Conservation (phyloP, 2,888 invertebrate species). For the Pammene fasciana region DNA sequence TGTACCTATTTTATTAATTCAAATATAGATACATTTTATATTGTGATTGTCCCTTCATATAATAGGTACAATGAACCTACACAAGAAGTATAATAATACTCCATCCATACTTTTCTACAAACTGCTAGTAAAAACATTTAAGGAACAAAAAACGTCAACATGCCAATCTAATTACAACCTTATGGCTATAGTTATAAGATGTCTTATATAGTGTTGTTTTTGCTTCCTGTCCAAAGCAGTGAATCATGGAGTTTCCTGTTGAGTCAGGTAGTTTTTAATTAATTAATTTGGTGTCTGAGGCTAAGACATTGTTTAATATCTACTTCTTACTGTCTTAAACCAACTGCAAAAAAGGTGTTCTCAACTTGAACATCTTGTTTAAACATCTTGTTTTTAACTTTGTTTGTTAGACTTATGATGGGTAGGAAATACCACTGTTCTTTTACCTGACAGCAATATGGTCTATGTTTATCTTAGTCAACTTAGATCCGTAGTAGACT, state of each 20-base stretch:
- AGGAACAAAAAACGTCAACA: conserved; percentile 2
- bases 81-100: conserved; percentile 31
- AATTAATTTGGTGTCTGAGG: conserved; percentile 3
- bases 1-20: neutral
- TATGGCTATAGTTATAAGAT: neutral
- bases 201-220: neutral
- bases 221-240: conserved; percentile 14
- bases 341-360: too few species aligned
- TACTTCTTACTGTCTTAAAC: too few species aligned
- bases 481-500: too few species aligned
- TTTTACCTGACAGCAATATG: too few species aligned
- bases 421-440: too few species aligned
- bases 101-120: conserved; percentile 7
- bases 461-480: too few species aligned
- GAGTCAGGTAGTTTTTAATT: conserved; percentile 3
- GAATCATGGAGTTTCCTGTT: conserved; percentile 18
- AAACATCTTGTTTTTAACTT: too few species aligned
- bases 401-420: too few species aligned
- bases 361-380: too few species aligned
- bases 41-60: neutral
- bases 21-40: neutral
- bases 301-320: neutral
- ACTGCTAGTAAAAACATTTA: neutral
- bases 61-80: conserved; percentile 1
- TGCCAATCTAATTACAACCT: neutral